Percentiles rank a stretch among this genome's conserved stretches.
These are phyloP conservation scores for Marronus borbonicus DNA, from an alignment of 2,888 invertebrate genomes.

Conservation along the genomic window DNA sequence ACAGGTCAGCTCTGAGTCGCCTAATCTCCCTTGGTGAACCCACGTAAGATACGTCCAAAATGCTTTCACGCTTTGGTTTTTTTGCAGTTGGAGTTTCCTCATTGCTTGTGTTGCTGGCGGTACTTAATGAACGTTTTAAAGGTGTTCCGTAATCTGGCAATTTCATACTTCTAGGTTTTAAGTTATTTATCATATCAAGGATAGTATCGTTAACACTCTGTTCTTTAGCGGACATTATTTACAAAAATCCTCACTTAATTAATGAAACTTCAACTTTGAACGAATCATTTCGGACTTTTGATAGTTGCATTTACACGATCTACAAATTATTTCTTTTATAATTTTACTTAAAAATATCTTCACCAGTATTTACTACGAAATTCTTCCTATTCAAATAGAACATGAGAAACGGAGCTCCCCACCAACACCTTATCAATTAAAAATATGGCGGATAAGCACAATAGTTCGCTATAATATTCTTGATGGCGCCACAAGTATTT, in stretches of 20 bases:
- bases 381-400: too few species aligned
- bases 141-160: conserved; percentile 46
- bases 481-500: too few species aligned
- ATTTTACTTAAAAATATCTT: too few species aligned
- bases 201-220: conserved; percentile 63
- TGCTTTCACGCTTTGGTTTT: conserved; percentile 52
- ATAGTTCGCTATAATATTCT: too few species aligned
- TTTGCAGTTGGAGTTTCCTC: conserved; percentile 61
- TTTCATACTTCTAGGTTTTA: conserved; percentile 59
- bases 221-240: conserved; percentile 53
- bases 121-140: conserved; percentile 51
- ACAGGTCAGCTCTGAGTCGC: conserved; percentile 77
- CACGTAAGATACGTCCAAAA: conserved; percentile 63
- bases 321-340: too few species aligned
- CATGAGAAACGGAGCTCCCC: too few species aligned
- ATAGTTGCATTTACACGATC: too few species aligned
- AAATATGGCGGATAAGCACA: too few species aligned
- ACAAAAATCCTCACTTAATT: not conserved
- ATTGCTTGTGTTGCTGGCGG: conserved; percentile 48
- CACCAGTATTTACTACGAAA: too few species aligned
- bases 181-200: conserved; percentile 64
- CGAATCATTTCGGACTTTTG: not conserved
- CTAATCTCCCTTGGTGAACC: conserved; percentile 80
- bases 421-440: too few species aligned
- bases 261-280: conserved; percentile 9